Conservation (phyloP, 2,113 vertebrate species). For the Engraulis encrasicolus region DNA sequence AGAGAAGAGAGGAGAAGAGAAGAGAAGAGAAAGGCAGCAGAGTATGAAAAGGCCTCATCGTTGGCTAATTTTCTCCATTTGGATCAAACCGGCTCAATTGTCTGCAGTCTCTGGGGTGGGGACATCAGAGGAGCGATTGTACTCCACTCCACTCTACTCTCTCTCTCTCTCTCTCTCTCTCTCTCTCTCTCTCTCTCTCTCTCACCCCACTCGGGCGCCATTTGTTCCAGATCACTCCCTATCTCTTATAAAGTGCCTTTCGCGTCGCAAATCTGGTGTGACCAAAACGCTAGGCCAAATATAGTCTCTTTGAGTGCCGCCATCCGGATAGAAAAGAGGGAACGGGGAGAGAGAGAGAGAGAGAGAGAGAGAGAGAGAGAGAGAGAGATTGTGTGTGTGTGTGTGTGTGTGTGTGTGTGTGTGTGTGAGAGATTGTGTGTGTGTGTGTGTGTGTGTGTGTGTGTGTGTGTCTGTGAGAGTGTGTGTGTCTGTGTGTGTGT, state of each 20-base stretch:
- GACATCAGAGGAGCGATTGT: slow-evolving; percentile 18
- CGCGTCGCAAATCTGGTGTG: neutral
- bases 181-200: neutral
- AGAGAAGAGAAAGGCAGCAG: neutral
- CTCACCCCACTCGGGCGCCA: neutral
- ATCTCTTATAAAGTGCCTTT: slow-evolving; percentile 2
- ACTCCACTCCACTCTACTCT: too few relatives aligned
- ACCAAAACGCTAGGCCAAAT: neutral
- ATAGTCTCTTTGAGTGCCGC: neutral
- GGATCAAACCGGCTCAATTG: neutral
- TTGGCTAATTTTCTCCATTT: slow-evolving; percentile 27
- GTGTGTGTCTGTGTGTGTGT: too few relatives aligned
- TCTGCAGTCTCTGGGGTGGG: neutral
- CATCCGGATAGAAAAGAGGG: neutral
- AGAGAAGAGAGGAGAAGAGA: slow-evolving; percentile 27
- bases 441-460: too few relatives aligned
- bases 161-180: neutral
- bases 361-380: neutral
- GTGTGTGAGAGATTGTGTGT: too few relatives aligned
- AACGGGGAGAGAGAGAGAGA: neutral
- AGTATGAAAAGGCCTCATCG: slow-evolving; percentile 8
- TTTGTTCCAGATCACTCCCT: slow-evolving; percentile 7
- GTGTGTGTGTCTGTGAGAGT: too few relatives aligned
- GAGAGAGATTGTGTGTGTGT: too few relatives aligned
- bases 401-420: too few relatives aligned